Conservation (phyloP, 2,888 invertebrate species). For the Polydesmus complanatus region DNA sequence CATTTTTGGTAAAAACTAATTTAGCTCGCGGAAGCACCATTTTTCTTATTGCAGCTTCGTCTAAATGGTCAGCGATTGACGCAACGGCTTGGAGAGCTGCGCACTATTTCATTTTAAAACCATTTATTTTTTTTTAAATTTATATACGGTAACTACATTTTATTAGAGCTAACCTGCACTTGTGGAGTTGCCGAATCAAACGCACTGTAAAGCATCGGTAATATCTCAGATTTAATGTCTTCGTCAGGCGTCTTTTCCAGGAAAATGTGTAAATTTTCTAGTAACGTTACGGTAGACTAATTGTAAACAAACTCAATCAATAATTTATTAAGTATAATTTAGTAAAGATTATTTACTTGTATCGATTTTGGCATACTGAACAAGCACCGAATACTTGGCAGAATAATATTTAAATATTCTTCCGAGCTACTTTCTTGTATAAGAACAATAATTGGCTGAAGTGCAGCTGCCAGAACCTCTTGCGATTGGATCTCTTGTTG, state of each 20-base stretch:
- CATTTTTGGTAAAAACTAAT: conserved; percentile 50
- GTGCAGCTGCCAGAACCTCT: conserved; percentile 71
- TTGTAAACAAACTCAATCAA: not conserved
- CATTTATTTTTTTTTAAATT: not conserved
- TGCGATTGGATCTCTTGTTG: conserved; percentile 69
- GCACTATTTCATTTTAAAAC: conserved; percentile 44
- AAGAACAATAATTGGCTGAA: conserved; percentile 68
- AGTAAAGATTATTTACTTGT: conserved; percentile 48
- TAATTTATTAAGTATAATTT: not conserved
- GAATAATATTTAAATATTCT: conserved; percentile 64
- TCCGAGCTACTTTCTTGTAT: conserved; percentile 61
- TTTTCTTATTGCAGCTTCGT: conserved; percentile 61
- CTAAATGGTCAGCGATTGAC: conserved; percentile 67
- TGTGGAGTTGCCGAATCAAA: conserved; percentile 78
- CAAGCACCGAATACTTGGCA: conserved; percentile 47
- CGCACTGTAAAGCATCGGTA: conserved; percentile 72
- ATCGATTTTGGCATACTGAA: conserved; percentile 36
- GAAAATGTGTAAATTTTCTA: conserved; percentile 79
- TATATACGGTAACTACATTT: not conserved
- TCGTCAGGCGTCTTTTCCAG: conserved; percentile 71
- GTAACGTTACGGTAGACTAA: conserved; percentile 72
- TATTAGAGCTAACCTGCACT: conserved; percentile 77
- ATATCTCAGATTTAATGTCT: conserved; percentile 62
- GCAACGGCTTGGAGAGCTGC: conserved; percentile 77
- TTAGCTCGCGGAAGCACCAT: conserved; percentile 74